These are phyloP conservation scores for Apis dorsata DNA, from an alignment of 1,140 invertebrate genomes.

Conservation along the genomic window DNA sequence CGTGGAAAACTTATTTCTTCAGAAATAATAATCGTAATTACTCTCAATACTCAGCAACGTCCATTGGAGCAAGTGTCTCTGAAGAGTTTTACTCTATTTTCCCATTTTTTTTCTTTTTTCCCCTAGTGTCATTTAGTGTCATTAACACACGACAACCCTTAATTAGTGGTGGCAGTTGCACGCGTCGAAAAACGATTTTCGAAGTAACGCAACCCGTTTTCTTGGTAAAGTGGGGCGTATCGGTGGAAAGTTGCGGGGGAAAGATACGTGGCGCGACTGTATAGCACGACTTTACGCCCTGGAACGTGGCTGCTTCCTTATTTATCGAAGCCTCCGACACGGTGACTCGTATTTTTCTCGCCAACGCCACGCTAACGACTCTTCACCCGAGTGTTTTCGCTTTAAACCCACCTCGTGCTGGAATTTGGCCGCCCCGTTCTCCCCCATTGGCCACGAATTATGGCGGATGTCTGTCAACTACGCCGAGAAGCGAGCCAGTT, in stretches of 20 bases:
- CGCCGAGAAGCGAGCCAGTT: not conserved
- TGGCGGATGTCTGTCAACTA: not conserved
- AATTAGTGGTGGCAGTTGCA: conserved; percentile 64
- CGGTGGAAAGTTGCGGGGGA: conserved; percentile 30
- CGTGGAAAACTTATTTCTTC: too few relatives aligned
- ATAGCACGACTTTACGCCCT: conserved; percentile 16
- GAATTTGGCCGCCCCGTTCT: not conserved
- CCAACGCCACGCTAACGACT: conserved; percentile 22
- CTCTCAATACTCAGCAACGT: too few relatives aligned
- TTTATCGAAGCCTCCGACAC: conserved; percentile 57
- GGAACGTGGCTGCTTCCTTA: conserved; percentile 27
- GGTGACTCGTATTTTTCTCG: conserved; percentile 22
- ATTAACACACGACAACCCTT: not conserved
- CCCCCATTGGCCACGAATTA: not conserved
- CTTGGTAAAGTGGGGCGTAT: conserved; percentile 18
- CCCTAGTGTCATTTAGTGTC: too few relatives aligned
- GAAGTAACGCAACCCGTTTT: conserved; percentile 25
- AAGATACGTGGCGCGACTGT: conserved; percentile 31
- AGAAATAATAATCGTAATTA: too few relatives aligned
- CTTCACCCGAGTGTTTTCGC: conserved; percentile 1
- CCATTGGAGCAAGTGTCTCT: too few relatives aligned
- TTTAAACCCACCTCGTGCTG: not conserved
- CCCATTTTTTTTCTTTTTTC: too few relatives aligned
- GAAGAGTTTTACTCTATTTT: too few relatives aligned
- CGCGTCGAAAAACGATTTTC: conserved; percentile 64